Evolutionary conservation across 1,140 invertebrate genomes (phyloP).

Genomic region (Drosophila neocordata): DNA sequence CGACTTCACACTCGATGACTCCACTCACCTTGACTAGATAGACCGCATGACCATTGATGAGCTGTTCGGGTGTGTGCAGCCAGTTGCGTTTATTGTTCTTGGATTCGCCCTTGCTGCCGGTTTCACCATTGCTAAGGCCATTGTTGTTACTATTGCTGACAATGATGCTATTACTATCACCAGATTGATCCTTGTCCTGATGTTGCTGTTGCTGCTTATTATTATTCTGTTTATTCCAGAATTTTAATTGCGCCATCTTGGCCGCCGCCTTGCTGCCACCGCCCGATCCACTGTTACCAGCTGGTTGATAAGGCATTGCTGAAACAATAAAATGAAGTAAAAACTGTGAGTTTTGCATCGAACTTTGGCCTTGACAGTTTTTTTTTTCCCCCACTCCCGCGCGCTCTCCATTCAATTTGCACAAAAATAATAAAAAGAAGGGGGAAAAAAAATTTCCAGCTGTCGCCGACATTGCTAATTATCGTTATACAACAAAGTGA

Average conservation of each 20-base stretch:
- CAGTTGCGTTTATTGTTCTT: conserved; percentile 88
- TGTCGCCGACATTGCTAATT: conserved; percentile 58
- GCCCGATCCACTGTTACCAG: conserved; percentile 54
- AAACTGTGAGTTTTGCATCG: conserved; percentile 37
- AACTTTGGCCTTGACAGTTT: conserved; percentile 48
- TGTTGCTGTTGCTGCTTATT: conserved; percentile 79
- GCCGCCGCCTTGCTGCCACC: conserved; percentile 58
- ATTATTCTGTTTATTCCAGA: conserved; percentile 85
- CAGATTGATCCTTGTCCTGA: conserved; percentile 44
- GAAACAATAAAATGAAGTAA: conserved; percentile 3
- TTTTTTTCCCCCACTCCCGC: conserved; percentile 38
- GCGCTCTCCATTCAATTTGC: conserved; percentile 40
- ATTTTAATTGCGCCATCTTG: conserved; percentile 86
- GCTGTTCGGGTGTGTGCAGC: conserved; percentile 96
- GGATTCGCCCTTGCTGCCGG: conserved; percentile 52
- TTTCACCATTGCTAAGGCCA: conserved; percentile 69
- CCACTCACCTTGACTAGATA: conserved; percentile 96
- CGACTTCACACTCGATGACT: conserved; percentile 31
- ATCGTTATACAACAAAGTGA: conserved; percentile 72
- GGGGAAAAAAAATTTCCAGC: conserved; percentile 32
- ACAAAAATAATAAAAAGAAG: conserved; percentile 19
- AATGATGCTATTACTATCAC: conserved; percentile 73
- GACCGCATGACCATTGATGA: conserved; percentile 96
- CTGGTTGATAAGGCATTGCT: conserved; percentile 73
- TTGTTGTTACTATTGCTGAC: conserved; percentile 45